phyloP scores from a whole-genome alignment of 2,888 invertebrate genomes.

The Criorhina ranunculi region DNA sequence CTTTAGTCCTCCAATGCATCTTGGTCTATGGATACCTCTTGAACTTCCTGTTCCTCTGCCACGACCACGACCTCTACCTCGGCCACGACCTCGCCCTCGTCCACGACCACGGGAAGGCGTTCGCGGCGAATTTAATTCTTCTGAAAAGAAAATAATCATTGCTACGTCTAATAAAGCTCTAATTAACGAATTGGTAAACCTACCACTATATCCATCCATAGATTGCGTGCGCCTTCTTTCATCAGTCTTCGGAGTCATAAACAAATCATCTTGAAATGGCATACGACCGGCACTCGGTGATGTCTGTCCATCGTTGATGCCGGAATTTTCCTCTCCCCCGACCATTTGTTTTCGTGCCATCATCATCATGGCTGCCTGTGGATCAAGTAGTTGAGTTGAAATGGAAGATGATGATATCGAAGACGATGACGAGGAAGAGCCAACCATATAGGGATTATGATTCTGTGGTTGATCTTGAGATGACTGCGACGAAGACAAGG shows the following conservation, averaged over 20 bases:
- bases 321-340: neutral
- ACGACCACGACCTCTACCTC: slow-evolving; percentile 82
- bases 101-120: slow-evolving; percentile 78
- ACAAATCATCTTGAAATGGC: slow-evolving; percentile 60
- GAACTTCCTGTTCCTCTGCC: slow-evolving; percentile 82
- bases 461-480: slow-evolving; percentile 54
- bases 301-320: slow-evolving; percentile 20
- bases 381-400: slow-evolving; percentile 48
- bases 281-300: slow-evolving; percentile 21
- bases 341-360: slow-evolving; percentile 26
- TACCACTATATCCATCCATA: slow-evolving; percentile 67
- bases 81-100: slow-evolving; percentile 80
- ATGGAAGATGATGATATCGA: slow-evolving; percentile 63
- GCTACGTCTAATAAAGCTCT: neutral
- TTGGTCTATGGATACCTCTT: slow-evolving; percentile 80
- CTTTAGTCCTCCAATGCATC: slow-evolving; percentile 83
- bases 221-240: slow-evolving; percentile 61
- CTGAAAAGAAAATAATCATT: slow-evolving; percentile 24
- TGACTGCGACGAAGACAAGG: slow-evolving; percentile 63
- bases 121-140: slow-evolving; percentile 50
- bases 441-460: slow-evolving; percentile 51
- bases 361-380: slow-evolving; percentile 13
- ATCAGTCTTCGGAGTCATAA: slow-evolving; percentile 71
- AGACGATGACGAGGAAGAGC: slow-evolving; percentile 63
- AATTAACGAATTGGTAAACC: neutral